Evolutionary conservation across 2,113 vertebrate genomes (phyloP).

Genomic region (Pavo muticus): DNA sequence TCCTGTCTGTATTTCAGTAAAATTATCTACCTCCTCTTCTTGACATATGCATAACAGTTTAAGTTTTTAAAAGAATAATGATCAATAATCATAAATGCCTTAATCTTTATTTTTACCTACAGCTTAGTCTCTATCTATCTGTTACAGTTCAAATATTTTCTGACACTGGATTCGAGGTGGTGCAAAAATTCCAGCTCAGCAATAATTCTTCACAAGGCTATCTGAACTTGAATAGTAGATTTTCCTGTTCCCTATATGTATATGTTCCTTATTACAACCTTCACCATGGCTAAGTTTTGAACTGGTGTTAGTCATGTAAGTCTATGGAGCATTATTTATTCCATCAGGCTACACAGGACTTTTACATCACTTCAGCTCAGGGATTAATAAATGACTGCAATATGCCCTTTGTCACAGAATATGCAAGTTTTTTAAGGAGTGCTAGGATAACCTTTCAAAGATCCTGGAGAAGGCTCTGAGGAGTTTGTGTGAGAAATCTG

Average conservation of each 20-base stretch:
- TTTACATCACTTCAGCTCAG: background rate
- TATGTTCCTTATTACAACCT: background rate
- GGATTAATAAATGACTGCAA: background rate
- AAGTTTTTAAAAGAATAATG: background rate
- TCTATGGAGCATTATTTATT: background rate
- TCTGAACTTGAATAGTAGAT: background rate
- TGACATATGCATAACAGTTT: background rate
- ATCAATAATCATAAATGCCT: background rate
- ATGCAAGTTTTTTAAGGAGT: background rate
- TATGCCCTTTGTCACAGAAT: background rate
- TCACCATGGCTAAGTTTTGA: background rate
- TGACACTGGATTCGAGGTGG: background rate
- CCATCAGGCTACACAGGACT: background rate
- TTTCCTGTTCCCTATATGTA: background rate
- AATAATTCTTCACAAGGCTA: background rate
- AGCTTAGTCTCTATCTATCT: background rate
- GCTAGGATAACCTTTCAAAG: background rate
- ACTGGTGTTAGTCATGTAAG: background rate
- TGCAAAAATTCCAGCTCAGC: background rate
- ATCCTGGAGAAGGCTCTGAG: background rate
- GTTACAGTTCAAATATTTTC: background rate
- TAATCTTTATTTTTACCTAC: background rate
- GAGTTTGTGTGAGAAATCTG: background rate
- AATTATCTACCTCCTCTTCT: constrained; percentile 9
- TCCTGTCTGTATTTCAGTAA: constrained; percentile 53